Percentiles rank a stretch among this genome's conserved stretches.
phyloP scores from a whole-genome alignment of 30 jellyfish, hydroid and myxozoan genomes.

The Aurelia aurita region DNA sequence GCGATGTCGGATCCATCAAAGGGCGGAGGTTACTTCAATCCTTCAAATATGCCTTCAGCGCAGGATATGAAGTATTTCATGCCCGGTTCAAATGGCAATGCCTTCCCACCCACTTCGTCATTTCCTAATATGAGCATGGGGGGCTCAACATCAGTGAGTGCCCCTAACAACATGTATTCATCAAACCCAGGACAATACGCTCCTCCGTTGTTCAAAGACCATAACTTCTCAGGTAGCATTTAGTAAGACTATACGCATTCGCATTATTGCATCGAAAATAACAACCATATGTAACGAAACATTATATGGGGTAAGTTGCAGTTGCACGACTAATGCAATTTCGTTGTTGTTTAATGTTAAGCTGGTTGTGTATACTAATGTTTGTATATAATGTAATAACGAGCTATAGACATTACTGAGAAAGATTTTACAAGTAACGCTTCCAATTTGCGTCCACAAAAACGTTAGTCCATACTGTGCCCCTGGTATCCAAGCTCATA shows the following conservation, averaged over 20 bases:
- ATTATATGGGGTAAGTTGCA: no score
- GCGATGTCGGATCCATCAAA: conserved; percentile 93
- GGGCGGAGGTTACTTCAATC: conserved; percentile 72
- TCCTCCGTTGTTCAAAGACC: conserved; percentile 92
- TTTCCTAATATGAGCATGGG: conserved; percentile 86
- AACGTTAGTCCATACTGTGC: no score
- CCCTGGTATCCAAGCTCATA: no score
- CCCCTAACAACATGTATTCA: conserved; percentile 85
- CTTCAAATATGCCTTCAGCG: conserved; percentile 91
- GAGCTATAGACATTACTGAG: no score
- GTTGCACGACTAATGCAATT: no score
- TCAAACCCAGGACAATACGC: conserved; percentile 81
- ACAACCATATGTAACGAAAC: no score
- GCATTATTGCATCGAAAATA: no score
- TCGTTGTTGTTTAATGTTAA: no score
- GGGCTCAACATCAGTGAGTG: conserved; percentile 77
- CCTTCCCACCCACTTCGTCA: conserved; percentile 90
- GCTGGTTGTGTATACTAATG: no score
- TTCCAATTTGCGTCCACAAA: no score
- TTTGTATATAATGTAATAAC: no score
- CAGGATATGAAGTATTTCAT: conserved; percentile 94
- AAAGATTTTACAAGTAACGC: no score
- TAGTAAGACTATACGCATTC: not conserved
- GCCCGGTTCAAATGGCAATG: conserved; percentile 83
- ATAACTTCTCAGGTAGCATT: conserved; percentile 75